Percentiles rank a stretch among this genome's conserved stretches.
phyloP scores from a whole-genome alignment of 2,113 vertebrate genomes.

The Arizona elegans region DNA sequence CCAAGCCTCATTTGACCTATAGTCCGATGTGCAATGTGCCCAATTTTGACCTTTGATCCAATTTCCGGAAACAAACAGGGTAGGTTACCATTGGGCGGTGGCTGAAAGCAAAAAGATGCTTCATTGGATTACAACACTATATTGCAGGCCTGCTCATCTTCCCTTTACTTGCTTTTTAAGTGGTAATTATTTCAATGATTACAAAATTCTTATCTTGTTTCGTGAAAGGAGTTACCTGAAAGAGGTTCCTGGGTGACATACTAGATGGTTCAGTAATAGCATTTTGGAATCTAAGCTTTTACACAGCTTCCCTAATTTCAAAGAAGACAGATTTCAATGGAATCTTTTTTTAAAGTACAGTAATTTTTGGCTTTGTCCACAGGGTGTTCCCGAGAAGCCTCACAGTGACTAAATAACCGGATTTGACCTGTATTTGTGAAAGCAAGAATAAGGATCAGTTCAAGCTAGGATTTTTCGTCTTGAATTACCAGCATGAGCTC shows the following conservation, averaged over 20 bases:
- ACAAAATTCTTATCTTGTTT: background rate
- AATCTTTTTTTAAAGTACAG: background rate
- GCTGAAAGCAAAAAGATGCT: background rate
- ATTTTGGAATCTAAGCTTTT: background rate
- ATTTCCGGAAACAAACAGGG: background rate
- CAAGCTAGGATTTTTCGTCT: conserved; percentile 57
- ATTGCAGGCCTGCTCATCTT: background rate
- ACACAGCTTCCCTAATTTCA: background rate
- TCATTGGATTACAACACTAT: too few relatives aligned
- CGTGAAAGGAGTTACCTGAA: background rate
- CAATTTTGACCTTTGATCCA: background rate
- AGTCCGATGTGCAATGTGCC: background rate
- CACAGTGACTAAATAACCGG: conserved; percentile 78
- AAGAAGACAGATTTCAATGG: background rate
- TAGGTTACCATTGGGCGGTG: background rate
- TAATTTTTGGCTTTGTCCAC: conserved; percentile 23
- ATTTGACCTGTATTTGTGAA: conserved; percentile 40
- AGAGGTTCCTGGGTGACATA: background rate
- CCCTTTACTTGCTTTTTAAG: background rate
- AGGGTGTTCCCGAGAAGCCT: conserved; percentile 86
- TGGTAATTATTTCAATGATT: background rate
- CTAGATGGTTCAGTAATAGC: background rate
- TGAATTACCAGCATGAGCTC: conserved; percentile 60
- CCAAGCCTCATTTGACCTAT: too few relatives aligned
- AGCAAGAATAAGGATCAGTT: conserved; percentile 32